Conservation (phyloP, 2,113 vertebrate species). For the Atrichornis clamosus region DNA sequence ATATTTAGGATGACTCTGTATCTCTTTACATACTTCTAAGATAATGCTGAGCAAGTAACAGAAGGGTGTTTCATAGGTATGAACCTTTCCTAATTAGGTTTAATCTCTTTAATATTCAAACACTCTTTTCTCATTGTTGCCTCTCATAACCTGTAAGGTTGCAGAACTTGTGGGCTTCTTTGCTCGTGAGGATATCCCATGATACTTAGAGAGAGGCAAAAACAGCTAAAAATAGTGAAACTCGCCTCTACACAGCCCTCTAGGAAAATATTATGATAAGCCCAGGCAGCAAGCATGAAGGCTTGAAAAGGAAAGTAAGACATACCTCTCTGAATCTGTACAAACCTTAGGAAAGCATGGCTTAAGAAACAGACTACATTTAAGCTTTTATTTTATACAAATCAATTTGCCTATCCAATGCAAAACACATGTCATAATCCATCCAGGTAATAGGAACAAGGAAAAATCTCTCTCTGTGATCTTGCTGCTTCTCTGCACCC, state of each 20-base stretch:
- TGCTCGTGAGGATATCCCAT: background rate
- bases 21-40: background rate
- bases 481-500: slow-evolving; percentile 1
- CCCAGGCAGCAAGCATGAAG: background rate
- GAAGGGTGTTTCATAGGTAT: background rate
- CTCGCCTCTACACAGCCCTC: background rate
- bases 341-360: slow-evolving; percentile 16
- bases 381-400: slow-evolving; percentile 8
- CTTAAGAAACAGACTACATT: slow-evolving; percentile 9
- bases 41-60: background rate
- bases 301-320: slow-evolving; percentile 38
- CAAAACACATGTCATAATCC: slow-evolving; percentile 56
- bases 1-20: background rate
- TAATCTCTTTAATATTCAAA: background rate
- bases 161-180: background rate
- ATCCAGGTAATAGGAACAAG: slow-evolving; percentile 45
- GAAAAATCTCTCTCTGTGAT: background rate
- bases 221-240: slow-evolving; percentile 21
- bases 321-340: slow-evolving; percentile 47
- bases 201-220: background rate
- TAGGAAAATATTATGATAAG: slow-evolving; percentile 51
- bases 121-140: background rate
- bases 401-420: slow-evolving; percentile 31
- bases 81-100: background rate
- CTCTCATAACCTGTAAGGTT: background rate